phyloP scores from a whole-genome alignment of 1,140 invertebrate genomes.

The Melanaphis sacchari region DNA sequence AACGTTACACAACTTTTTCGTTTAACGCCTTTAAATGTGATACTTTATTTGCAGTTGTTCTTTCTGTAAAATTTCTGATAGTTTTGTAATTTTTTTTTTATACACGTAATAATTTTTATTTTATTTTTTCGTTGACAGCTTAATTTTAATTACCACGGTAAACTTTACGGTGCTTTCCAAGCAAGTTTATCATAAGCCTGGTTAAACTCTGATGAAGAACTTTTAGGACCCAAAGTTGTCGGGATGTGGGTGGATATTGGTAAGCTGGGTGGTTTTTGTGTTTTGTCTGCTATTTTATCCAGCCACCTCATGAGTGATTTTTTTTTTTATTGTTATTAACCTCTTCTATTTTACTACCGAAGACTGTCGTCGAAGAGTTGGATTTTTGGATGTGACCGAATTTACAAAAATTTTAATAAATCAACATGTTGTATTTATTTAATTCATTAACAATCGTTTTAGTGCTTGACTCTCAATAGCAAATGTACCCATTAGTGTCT shows the following conservation, averaged over 20 bases:
- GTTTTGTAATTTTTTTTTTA: constrained; percentile 43
- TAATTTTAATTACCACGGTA: constrained; percentile 56
- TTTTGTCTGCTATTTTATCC: constrained; percentile 34
- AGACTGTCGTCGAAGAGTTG: neutral
- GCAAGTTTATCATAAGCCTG: constrained; percentile 56
- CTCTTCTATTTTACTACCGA: neutral
- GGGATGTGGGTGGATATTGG: constrained; percentile 8
- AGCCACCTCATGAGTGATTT: neutral
- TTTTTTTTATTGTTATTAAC: constrained; percentile 43
- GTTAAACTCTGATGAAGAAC: constrained; percentile 56
- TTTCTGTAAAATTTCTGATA: constrained; percentile 47
- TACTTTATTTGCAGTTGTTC: constrained; percentile 53
- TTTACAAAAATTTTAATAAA: constrained; percentile 39
- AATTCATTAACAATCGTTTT: constrained; percentile 28
- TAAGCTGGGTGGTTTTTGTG: constrained; percentile 10
- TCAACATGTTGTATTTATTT: neutral
- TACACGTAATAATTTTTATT: constrained; percentile 52
- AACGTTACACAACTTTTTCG: constrained; percentile 44
- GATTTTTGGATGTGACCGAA: neutral
- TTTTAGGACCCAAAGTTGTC: constrained; percentile 48
- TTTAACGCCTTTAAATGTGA: constrained; percentile 48
- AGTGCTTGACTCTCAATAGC: too few species aligned
- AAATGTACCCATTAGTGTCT: too few species aligned
- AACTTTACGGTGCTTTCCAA: constrained; percentile 50
- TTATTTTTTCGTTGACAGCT: constrained; percentile 41